Conservation (phyloP, 2,797 vertebrate species). For the Ibycter americanus region DNA sequence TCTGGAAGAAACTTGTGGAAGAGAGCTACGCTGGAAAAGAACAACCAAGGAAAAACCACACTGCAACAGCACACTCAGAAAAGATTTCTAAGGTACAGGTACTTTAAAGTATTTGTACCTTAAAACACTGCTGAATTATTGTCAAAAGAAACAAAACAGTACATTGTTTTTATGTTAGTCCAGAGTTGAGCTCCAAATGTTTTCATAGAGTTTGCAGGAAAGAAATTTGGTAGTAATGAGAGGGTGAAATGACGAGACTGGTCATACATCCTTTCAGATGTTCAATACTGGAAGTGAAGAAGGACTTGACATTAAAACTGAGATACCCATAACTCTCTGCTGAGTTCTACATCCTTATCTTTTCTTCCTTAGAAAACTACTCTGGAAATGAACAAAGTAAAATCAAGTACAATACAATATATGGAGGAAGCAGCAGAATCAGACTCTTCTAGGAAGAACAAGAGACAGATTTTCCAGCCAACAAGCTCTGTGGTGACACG, state of each 20-base stretch:
- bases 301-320: background rate
- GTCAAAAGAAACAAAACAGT: background rate
- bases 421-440: background rate
- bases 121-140: background rate
- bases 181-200: background rate
- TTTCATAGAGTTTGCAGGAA: background rate
- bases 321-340: background rate
- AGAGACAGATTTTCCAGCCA: background rate
- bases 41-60: background rate
- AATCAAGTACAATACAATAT: background rate
- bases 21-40: background rate
- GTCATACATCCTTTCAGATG: background rate
- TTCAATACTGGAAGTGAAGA: background rate
- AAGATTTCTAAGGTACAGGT: background rate
- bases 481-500: background rate
- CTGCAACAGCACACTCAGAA: background rate
- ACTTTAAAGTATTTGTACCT: background rate
- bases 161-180: background rate
- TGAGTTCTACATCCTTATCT: background rate
- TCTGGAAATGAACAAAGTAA: background rate
- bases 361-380: background rate
- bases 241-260: background rate
- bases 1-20: background rate
- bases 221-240: background rate
- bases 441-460: background rate